phyloP scores from a whole-genome alignment of 2,888 invertebrate species.

The Carabus problematicus region DNA sequence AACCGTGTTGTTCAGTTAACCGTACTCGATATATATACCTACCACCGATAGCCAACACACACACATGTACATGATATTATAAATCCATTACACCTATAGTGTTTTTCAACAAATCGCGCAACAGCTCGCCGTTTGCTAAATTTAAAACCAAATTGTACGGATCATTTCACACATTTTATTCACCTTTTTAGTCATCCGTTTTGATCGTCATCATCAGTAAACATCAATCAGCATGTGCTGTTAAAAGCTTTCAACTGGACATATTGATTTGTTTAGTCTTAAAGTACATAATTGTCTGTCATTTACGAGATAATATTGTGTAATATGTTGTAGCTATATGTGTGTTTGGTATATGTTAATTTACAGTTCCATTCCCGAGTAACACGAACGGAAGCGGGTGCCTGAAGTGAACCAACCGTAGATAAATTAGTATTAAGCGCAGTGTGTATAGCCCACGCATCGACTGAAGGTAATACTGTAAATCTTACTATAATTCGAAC shows the following conservation, averaged over 20 bases:
- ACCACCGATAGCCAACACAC: background rate
- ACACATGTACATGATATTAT: slow-evolving; percentile 15
- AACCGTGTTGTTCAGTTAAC: slow-evolving; percentile 2
- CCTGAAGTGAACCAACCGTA: slow-evolving; percentile 48
- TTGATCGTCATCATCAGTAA: no score
- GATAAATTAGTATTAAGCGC: slow-evolving; percentile 60
- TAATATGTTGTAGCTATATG: background rate
- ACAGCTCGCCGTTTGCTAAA: slow-evolving; percentile 16
- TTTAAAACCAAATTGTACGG: slow-evolving; percentile 22
- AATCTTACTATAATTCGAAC: slow-evolving; percentile 62
- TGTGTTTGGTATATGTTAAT: background rate
- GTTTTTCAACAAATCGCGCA: slow-evolving; percentile 19
- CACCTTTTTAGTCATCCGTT: background rate
- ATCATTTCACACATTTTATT: slow-evolving; percentile 21
- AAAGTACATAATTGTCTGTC: no score
- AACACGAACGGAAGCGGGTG: no score
- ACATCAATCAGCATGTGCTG: no score
- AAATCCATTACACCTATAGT: slow-evolving; percentile 26
- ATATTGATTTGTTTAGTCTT: no score
- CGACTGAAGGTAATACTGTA: slow-evolving; percentile 59
- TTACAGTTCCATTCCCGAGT: background rate
- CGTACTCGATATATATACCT: background rate
- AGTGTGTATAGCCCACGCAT: slow-evolving; percentile 11
- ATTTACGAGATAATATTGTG: no score
- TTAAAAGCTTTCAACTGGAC: no score